Conservation (phyloP, 1,140 invertebrate species). For the Drosophila insularis region DNA sequence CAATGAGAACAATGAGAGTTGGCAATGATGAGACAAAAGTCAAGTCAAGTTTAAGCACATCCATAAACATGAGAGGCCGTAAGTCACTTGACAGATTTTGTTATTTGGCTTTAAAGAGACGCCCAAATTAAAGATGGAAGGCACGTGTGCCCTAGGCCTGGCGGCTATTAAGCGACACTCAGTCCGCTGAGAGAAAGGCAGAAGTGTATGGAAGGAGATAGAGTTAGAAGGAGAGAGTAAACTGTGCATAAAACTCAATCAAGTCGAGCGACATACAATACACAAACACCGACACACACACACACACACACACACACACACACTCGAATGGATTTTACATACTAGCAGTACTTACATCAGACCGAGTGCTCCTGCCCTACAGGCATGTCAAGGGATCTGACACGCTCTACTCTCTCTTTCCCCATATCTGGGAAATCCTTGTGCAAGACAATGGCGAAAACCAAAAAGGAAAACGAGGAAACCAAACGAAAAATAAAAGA, state of each 20-base stretch:
- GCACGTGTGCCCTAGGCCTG: constrained; percentile 59
- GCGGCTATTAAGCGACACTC: constrained; percentile 71
- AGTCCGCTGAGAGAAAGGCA: constrained; percentile 1
- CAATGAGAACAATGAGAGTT: constrained; percentile 27
- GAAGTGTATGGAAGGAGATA: not conserved
- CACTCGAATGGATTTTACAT: constrained; percentile 67
- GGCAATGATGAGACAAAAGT: constrained; percentile 54
- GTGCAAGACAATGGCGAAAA: constrained; percentile 52
- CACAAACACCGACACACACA: constrained; percentile 39
- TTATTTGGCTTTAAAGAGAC: not conserved
- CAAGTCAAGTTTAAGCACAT: constrained; percentile 54
- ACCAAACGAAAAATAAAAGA: constrained; percentile 35
- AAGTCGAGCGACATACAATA: constrained; percentile 63
- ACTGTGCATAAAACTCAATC: constrained; percentile 81
- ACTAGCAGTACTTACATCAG: constrained; percentile 29
- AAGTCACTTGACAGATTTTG: not conserved
- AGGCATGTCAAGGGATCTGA: constrained; percentile 74
- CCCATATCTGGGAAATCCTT: constrained; percentile 55
- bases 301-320: constrained; percentile 38
- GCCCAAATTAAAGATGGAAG: constrained; percentile 66
- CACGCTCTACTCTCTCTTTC: constrained; percentile 64
- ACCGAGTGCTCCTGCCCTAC: constrained; percentile 30
- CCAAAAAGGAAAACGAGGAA: constrained; percentile 36
- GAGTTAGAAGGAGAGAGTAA: constrained; percentile 36
- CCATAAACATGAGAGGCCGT: constrained; percentile 15